These are phyloP conservation scores for Actias luna DNA, from an alignment of 2,888 invertebrate genomes.

Conservation along the genomic window DNA sequence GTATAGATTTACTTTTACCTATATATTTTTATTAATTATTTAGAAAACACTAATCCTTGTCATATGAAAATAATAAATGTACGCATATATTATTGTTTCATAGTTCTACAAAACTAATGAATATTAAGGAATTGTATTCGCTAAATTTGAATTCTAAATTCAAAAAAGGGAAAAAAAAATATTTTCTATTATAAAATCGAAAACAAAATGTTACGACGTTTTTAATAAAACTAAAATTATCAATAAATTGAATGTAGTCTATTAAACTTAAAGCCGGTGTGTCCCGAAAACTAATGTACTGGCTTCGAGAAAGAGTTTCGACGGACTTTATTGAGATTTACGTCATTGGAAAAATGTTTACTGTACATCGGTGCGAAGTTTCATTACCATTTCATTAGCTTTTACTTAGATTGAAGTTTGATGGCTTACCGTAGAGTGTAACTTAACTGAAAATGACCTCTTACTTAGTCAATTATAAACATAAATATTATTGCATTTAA, in stretches of 20 bases:
- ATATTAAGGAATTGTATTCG: too few species aligned
- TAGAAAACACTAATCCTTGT: too few species aligned
- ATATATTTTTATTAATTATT: too few species aligned
- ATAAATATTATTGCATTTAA: too few species aligned
- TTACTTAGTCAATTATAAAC: too few species aligned
- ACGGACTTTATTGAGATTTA: slow-evolving; percentile 28
- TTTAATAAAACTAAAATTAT: background rate
- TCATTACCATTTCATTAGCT: slow-evolving; percentile 25
- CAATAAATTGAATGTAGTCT: background rate
- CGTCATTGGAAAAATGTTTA: slow-evolving; percentile 27
- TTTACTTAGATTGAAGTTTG: slow-evolving; percentile 19
- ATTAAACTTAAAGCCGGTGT: background rate
- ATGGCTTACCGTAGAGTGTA: background rate
- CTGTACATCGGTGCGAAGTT: slow-evolving; percentile 22
- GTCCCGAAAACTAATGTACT: slow-evolving; percentile 19
- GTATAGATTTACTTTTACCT: too few species aligned
- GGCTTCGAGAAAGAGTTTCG: slow-evolving; percentile 24
- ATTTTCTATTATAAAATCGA: too few species aligned
- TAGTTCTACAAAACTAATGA: too few species aligned
- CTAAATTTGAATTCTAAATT: too few species aligned
- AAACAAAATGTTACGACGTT: background rate
- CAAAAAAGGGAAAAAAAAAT: too few species aligned
- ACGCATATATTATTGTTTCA: too few species aligned
- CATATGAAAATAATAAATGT: too few species aligned
- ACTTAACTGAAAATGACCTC: background rate